Conservation (phyloP, 2,888 invertebrate species). For the Philopedon plagiatum region DNA sequence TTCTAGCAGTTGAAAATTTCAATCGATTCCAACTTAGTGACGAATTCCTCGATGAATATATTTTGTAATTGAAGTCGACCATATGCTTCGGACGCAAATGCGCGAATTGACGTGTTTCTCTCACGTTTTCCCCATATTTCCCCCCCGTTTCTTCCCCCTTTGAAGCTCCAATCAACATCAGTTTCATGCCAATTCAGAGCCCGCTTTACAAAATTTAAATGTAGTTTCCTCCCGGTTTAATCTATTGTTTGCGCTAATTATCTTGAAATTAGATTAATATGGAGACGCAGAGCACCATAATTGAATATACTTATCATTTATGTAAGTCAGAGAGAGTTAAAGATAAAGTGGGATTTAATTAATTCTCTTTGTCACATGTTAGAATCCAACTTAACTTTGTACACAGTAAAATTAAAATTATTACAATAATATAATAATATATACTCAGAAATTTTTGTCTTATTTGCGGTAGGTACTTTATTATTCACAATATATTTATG, state of each 20-base stretch:
- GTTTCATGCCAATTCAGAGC: conserved; percentile 28
- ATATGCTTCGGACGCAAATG: conserved; percentile 23
- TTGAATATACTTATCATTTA: conserved; percentile 17
- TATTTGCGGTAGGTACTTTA: too few relatives aligned
- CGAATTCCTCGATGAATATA: not conserved
- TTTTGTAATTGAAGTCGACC: conserved; percentile 20
- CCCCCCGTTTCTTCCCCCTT: not conserved
- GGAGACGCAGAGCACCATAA: conserved; percentile 18
- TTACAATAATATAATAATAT: too few relatives aligned
- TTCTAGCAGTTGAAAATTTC: not conserved
- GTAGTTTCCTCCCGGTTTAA: conserved; percentile 20
- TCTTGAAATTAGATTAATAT: conserved; percentile 33
- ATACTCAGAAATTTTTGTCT: too few relatives aligned
- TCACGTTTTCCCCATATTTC: conserved; percentile 2
- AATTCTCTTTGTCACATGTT: not conserved
- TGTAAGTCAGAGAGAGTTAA: not conserved
- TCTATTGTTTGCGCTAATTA: conserved; percentile 42
- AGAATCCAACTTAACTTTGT: not conserved
- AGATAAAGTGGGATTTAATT: not conserved
- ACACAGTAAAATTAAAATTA: not conserved
- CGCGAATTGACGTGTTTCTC: conserved; percentile 13
- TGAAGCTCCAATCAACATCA: conserved; percentile 22
- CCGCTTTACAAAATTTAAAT: conserved; percentile 34
- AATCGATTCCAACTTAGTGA: not conserved
- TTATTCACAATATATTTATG: too few relatives aligned